Conservation (phyloP, 2,888 invertebrate species). For the Caenorhabditis sp. region DNA sequence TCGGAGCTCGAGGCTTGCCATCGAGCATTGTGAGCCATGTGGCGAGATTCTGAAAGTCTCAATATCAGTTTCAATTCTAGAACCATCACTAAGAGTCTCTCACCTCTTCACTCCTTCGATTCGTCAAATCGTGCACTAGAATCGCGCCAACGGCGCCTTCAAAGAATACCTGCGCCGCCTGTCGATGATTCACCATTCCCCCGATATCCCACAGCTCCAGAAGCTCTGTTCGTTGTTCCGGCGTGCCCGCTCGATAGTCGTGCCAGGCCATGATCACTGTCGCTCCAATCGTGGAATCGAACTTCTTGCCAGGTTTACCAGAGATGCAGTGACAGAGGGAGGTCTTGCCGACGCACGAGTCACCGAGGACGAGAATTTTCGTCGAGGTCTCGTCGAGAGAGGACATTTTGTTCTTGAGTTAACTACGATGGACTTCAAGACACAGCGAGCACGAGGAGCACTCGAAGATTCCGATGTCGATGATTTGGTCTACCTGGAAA, state of each 20-base stretch:
- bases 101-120: constrained; percentile 91
- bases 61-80: neutral
- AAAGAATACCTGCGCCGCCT: constrained; percentile 91
- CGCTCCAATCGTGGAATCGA: constrained; percentile 94
- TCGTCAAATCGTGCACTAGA: constrained; percentile 96
- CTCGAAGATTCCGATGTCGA: constrained; percentile 80
- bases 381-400: constrained; percentile 61
- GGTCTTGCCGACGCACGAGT: constrained; percentile 96
- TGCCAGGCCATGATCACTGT: constrained; percentile 88
- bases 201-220: constrained; percentile 98
- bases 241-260: constrained; percentile 78
- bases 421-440: constrained; percentile 69
- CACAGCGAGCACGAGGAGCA: constrained; percentile 80
- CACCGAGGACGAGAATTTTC: constrained; percentile 93
- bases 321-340: constrained; percentile 69
- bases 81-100: neutral
- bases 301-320: constrained; percentile 68
- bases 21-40: constrained; percentile 76
- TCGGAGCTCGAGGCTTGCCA: constrained; percentile 59
- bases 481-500: constrained; percentile 70
- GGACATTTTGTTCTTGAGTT: constrained; percentile 18
- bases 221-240: constrained; percentile 78
- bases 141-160: constrained; percentile 94
- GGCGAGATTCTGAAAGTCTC: constrained; percentile 70
- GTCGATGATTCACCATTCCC: constrained; percentile 85